A percentile compares a stretch with the other conserved stretches of the same genome.
phyloP scores from a whole-genome alignment of 2,113 vertebrate genomes.

The Gavia stellata region DNA sequence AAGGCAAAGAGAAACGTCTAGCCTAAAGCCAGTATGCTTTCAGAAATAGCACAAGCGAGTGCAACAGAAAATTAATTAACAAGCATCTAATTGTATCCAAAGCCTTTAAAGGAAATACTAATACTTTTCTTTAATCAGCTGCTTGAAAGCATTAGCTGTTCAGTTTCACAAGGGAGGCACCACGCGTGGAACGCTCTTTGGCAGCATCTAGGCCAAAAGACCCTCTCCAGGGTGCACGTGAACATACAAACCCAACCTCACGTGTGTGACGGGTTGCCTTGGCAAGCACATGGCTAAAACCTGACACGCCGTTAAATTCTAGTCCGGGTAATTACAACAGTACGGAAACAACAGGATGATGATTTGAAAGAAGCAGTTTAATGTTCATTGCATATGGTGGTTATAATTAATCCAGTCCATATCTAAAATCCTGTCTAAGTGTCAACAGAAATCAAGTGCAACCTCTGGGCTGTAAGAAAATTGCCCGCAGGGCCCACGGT shows the following conservation, averaged over 20 bases:
- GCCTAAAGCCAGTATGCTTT: background rate
- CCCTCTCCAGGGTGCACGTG: accelerated
- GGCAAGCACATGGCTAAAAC: background rate
- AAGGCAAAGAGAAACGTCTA: background rate
- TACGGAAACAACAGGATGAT: background rate
- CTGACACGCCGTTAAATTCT: background rate
- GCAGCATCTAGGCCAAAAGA: background rate
- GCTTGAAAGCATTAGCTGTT: background rate
- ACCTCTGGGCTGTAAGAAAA: background rate
- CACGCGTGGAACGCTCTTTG: background rate
- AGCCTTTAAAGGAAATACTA: background rate
- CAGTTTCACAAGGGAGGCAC: background rate
- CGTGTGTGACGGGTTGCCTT: accelerated
- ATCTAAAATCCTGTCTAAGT: background rate
- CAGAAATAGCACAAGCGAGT: background rate
- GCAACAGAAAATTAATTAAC: background rate
- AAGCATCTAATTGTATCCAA: background rate
- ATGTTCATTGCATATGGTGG: background rate
- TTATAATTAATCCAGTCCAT: background rate
- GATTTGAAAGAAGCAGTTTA: background rate
- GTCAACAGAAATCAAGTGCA: background rate
- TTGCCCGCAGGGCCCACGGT: background rate
- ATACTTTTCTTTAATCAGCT: background rate
- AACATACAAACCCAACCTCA: background rate
- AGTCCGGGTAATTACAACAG: background rate